Evolutionary conservation across 2,888 invertebrate species (phyloP), one percentile per base, ranked within the genome.

Genomic region (Pristionchus entomophagus): DNA sequence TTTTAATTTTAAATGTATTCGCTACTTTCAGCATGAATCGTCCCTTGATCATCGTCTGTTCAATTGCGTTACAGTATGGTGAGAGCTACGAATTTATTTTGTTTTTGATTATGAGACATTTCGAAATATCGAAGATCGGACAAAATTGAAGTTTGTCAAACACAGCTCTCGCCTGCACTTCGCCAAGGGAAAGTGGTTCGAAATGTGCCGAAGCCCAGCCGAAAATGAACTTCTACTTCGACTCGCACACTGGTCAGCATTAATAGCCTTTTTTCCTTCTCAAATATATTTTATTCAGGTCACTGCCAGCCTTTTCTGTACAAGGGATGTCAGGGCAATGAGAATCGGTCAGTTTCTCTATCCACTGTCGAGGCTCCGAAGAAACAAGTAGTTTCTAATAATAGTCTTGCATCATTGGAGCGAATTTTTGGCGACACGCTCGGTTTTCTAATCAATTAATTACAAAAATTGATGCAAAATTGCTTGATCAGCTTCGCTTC

Each of bases 221-320:
- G 19, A 32, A 32, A 17, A 80, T 80, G 78, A 49, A 80, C 6
- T 80, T 80, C 51, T 80, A 80, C 32, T 80, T 51, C 26, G 78
- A 80, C 32, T 80, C 78, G 5, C 78, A 80, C 51, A 80, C 78
- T n/a, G 78, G 78, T 80, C 0, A 51, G 49, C 51, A 45, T 6
- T 45, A 38, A 10, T 77, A 14, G n/a, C 26, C 6, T 22, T 77
- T n/a, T 8, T 45, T 8, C 19, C 3, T 6, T 45, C 22, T 38
- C 14, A 32, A 49, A 26, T 45, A n/a, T 4, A 45, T 49, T 2
- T 51, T n/a, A n/a, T 35, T 19, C 51, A 80, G 78, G 78, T 32
- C 51, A 51, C 10, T 80, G 78, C 51, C 78, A 80, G 51, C 78
- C 78, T 0, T 80, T 80, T 35, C 35, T 80, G 29, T 80, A 80